These are phyloP conservation scores for Drosophila antonietae DNA, from an alignment of 2,888 invertebrate species.

Conservation along the genomic window DNA sequence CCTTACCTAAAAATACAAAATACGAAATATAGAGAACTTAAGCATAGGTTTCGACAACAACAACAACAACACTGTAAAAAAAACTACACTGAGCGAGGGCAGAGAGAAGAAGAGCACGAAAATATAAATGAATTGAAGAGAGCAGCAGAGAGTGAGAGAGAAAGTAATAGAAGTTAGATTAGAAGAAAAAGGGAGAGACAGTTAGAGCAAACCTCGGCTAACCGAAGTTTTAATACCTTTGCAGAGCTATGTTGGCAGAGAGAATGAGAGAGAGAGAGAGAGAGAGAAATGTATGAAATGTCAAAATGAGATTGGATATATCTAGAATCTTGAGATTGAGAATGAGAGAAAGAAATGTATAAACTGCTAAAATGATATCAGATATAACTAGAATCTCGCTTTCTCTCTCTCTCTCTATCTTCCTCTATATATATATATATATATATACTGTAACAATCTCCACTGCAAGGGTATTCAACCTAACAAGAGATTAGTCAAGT, in stretches of 20 bases:
- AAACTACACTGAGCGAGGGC: neutral
- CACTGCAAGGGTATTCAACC: constrained; percentile 1
- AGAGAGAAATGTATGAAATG: too few species aligned
- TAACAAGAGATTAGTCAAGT: neutral
- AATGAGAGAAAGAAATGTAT: too few species aligned
- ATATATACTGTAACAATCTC: neutral
- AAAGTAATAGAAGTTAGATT: neutral
- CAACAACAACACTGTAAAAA: constrained; percentile 40
- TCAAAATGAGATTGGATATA: neutral
- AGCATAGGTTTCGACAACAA: constrained; percentile 63
- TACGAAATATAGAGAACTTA: constrained; percentile 35
- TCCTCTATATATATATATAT: neutral
- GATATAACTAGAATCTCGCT: neutral
- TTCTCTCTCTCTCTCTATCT: neutral
- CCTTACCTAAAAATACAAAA: constrained; percentile 1
- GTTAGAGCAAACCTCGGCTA: neutral
- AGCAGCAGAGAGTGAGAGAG: neutral
- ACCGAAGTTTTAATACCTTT: constrained; percentile 1
- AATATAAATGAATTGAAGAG: too few species aligned
- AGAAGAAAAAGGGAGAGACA: neutral
- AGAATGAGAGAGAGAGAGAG: neutral
- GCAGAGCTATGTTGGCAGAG: neutral
- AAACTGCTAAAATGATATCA: neutral
- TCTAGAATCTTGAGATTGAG: too few species aligned
- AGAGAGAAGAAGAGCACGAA: neutral